phyloP scores from a whole-genome alignment of 2,888 invertebrate species.

The Drosophila kuntzei region DNA sequence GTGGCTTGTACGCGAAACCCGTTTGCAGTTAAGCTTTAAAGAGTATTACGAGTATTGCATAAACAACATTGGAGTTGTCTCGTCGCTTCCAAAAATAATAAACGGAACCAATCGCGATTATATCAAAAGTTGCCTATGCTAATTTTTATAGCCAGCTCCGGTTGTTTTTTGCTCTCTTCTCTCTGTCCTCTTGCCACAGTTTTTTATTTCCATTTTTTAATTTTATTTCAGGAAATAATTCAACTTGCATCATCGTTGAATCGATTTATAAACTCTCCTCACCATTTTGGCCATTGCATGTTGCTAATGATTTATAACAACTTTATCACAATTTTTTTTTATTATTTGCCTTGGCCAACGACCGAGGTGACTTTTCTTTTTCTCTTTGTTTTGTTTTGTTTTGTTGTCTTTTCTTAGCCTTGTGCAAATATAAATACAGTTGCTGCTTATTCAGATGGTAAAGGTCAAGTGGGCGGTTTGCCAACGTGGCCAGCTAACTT shows the following conservation, averaged over 20 bases:
- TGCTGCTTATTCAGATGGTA: conserved; percentile 52
- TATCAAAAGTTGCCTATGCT: conserved; percentile 61
- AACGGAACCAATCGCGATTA: conserved; percentile 64
- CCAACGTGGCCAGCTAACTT: conserved; percentile 53
- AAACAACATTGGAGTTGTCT: conserved; percentile 54
- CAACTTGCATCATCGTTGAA: conserved; percentile 39
- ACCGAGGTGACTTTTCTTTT: conserved; percentile 38
- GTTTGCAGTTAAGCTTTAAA: conserved; percentile 67
- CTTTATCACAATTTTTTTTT: conserved; percentile 17
- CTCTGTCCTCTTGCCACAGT: conserved; percentile 72
- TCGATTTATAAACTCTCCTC: conserved; percentile 10
- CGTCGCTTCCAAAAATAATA: conserved; percentile 52
- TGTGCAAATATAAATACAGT: conserved; percentile 47
- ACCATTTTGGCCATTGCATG: conserved; percentile 52
- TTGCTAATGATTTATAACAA: conserved; percentile 57
- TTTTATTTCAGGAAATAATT: conserved; percentile 41
- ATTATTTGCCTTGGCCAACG: conserved; percentile 65
- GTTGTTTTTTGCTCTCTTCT: conserved; percentile 2
- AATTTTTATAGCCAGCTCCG: conserved; percentile 63
- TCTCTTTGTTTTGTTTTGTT: conserved; percentile 27
- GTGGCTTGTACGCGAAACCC: conserved; percentile 36
- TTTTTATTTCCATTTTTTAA: conserved; percentile 29
- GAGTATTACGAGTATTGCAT: conserved; percentile 63
- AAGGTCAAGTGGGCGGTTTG: conserved; percentile 65
- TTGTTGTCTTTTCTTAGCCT: conserved; percentile 39